Evolutionary conservation across 2,797 vertebrate genomes (phyloP).

Genomic region (Poecilia wingei): DNA sequence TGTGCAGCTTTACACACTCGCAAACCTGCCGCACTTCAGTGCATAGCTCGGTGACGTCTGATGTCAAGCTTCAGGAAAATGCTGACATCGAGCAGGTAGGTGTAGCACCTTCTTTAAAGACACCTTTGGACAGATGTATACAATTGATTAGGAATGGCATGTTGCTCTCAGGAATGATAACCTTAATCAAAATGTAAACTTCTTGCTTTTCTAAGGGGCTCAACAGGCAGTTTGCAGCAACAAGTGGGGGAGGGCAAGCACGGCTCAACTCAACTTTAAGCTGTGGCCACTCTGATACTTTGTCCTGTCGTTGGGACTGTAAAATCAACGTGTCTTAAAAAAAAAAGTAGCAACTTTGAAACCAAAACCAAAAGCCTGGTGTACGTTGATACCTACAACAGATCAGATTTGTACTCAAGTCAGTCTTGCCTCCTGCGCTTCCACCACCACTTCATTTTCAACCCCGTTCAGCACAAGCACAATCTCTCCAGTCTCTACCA

Average conservation of each 20-base stretch:
- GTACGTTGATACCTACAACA: conserved; percentile 14
- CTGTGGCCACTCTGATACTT: background rate
- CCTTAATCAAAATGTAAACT: background rate
- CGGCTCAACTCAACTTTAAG: background rate
- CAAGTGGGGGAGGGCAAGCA: background rate
- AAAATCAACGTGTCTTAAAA: conserved; percentile 13
- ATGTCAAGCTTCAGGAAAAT: conserved; percentile 20
- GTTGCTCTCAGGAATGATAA: background rate
- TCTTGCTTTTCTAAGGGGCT: background rate
- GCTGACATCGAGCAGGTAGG: conserved; percentile 17
- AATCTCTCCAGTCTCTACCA: conserved; percentile 57
- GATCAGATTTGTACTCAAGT: conserved; percentile 49
- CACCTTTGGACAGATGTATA: background rate
- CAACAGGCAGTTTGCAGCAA: background rate
- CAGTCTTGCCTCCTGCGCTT: conserved; percentile 39
- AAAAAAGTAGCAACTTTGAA: conserved; percentile 25
- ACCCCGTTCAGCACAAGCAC: conserved; percentile 57
- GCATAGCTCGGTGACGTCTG: conserved; percentile 10
- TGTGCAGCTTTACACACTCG: conserved; percentile 13
- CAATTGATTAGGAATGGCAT: background rate
- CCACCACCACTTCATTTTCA: conserved; percentile 55
- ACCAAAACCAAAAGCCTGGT: conserved; percentile 5
- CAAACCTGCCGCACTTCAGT: conserved; percentile 17
- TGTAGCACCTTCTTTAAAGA: conserved; percentile 42
- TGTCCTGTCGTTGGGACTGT: background rate